Evolutionary conservation across 2,888 invertebrate species (phyloP), one percentile per base, ranked within the genome.

Genomic region (Antheraea yamamai): DNA sequence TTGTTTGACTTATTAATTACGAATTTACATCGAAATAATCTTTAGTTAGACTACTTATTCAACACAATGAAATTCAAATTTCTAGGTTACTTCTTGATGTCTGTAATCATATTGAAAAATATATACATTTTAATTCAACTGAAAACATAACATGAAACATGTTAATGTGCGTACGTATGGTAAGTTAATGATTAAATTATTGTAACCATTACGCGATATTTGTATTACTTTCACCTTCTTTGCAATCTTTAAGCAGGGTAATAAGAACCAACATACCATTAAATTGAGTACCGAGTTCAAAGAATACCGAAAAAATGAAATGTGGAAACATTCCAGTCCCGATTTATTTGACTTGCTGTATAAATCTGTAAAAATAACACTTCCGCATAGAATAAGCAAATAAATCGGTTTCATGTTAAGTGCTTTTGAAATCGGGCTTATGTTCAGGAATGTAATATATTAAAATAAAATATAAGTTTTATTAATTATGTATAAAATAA

Each of bases 251-350:
- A 51, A 61, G 39, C 71, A 20, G 68, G n/a, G 73, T 64, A 77
- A 79, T 79, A 80, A 82, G 74, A 81, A 81, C 76, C 78, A 79
- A 78, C 76, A 80, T 26, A 76, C 79, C 79, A 83, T 85, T 83
- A 84, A 86, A 86, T 87, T 82, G 86, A 85, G 83, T 79, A 80
- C 80, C 83, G 87, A 84, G 82, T 88, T 85, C 85, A 84, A 84
- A 84, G 80, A 79, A 83, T 78, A 83, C 76, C 20, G 64, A 71
- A 73, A 73, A 73, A 66, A 66, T 14, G 30, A 23, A n/a, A 61
- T 39, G 20, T 39, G 39, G 7, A 70, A 35, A 35, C 39, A 70
- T 20, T 20, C 18, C 30, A 3, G 16, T 6, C 10, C 20, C 20
- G 10, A 1, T 73, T 55, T 30, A 55, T 73, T 51, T 55, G 35